These are phyloP conservation scores for Cettia cetti DNA, from an alignment of 2,113 vertebrate genomes.

Conservation along the genomic window DNA sequence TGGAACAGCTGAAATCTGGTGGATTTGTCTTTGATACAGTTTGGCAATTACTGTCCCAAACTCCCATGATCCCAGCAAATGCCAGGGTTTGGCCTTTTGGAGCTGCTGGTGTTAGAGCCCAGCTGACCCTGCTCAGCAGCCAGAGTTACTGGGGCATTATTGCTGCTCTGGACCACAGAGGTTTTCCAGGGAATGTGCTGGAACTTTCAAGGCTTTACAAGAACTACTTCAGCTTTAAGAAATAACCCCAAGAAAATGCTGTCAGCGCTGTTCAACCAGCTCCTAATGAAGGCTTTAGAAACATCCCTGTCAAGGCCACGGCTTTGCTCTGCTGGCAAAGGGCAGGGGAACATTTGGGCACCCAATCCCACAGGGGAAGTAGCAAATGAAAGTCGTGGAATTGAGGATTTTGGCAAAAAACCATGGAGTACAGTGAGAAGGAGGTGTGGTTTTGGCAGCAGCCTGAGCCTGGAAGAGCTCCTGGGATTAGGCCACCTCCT, in stretches of 20 bases:
- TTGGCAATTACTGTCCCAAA: conserved; percentile 5
- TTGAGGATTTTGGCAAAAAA: neutral
- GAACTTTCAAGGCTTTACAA: neutral
- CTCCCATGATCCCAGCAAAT: neutral
- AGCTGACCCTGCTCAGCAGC: neutral
- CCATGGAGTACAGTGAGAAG: neutral
- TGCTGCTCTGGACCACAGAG: neutral
- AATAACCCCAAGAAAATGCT: neutral
- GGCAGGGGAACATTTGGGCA: neutral
- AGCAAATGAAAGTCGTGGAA: neutral
- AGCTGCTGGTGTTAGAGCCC: neutral
- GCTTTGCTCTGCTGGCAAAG: neutral
- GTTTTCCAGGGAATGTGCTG: neutral
- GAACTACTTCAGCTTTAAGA: neutral
- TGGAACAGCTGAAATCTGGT: neutral
- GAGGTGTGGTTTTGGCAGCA: neutral
- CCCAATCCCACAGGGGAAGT: neutral
- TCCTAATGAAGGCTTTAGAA: neutral
- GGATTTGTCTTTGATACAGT: neutral
- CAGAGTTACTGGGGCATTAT: neutral
- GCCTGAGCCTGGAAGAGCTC: neutral
- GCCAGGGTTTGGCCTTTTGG: neutral
- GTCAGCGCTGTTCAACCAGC: neutral
- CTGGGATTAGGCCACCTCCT: neutral
- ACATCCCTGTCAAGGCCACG: neutral